Conservation (phyloP, 2,797 vertebrate genomes). For the Chaetodon trifasciatus region DNA sequence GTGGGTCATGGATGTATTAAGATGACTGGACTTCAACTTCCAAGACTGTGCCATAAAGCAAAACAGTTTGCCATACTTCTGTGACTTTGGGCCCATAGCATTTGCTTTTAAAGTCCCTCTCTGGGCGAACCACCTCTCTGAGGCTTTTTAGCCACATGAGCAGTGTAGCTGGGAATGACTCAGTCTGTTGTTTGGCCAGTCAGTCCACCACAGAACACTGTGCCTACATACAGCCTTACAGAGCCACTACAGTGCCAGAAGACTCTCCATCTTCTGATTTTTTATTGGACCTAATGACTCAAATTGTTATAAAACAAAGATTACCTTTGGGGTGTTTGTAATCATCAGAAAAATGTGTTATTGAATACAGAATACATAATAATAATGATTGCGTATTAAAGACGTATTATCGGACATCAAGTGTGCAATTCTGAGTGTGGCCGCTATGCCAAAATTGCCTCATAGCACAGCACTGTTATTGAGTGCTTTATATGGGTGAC, state of each 20-base stretch:
- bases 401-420: not conserved
- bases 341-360: not conserved
- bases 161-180: not conserved
- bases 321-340: slow-evolving; percentile 13
- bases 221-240: not conserved
- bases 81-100: not conserved
- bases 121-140: not conserved
- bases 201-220: not conserved
- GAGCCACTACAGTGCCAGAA: not conserved
- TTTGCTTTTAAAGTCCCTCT: not conserved
- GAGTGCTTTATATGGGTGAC: not conserved
- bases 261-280: not conserved
- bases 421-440: not conserved
- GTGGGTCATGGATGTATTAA: not conserved
- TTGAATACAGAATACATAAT: slow-evolving; percentile 12
- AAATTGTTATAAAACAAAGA: slow-evolving; percentile 22
- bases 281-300: slow-evolving; percentile 2
- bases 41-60: not conserved
- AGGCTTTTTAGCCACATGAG: not conserved
- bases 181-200: not conserved
- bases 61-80: not conserved
- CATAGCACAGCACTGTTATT: not conserved
- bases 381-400: not conserved
- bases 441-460: not conserved
- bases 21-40: not conserved